Evolutionary conservation across 2,888 invertebrate genomes (phyloP), one percentile per base, ranked within the genome.

Genomic region (Chironomus riparius): DNA sequence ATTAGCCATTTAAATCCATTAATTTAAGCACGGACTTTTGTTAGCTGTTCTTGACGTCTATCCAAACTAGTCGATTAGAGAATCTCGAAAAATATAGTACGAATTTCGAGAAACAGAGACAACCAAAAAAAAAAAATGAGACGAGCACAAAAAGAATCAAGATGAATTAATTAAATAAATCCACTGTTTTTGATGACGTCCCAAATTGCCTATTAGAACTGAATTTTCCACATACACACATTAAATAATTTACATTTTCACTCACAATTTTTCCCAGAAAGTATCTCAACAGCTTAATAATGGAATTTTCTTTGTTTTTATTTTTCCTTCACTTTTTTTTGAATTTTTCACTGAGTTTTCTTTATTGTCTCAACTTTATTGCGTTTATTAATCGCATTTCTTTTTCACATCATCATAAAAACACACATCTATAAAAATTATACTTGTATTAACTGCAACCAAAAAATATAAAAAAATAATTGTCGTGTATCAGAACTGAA

Each of bases 271-370:
- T 56, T 56, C 10, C 6, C 56, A 38, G 38, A 38, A 28, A 28
- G 13, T 56, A 18, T 18, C 56, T 15, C n/a, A n/a, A 15, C 18
- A 24, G 4, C 48, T 22, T 50, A n/a, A n/a, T 10, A 50, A 48
- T 50, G 71, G 50, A 71, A 71, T 71, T 71, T 71, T 71, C 71
- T 71, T 71, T 71, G 71, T 71, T 71, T 71, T 71, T 56, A 15
- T 69, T 47, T 47, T 69, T 69, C 28, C 7, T 38, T 69, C 24
- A 28, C 68, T 28, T 22, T 65, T 68, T 68, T 68, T 68, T 56
- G 5, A 56, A 18, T 56, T 56, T 56, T 15, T 56, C n/a, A 7
- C 56, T 56, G 15, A 4, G 7, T 56, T 18, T 56, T 56, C 15
- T 56, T 56, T 56, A 56, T 56, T 56, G 56, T 56, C 56, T 56